Percentiles rank a stretch among this genome's conserved stretches.
phyloP scores from a whole-genome alignment of 2,113 vertebrate genomes.

The Polypterus bichir region DNA sequence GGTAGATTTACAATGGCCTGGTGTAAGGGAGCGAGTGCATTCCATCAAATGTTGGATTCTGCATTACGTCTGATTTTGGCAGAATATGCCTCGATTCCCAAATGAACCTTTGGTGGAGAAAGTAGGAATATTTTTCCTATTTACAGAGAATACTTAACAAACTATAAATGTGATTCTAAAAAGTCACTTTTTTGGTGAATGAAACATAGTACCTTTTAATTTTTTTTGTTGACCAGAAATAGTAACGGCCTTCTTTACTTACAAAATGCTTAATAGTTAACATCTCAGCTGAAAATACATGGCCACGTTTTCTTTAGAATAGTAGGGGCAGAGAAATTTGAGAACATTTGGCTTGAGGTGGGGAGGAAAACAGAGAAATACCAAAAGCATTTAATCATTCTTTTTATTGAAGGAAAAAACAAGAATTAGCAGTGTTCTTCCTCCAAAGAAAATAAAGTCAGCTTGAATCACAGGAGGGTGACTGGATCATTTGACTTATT shows the following conservation, averaged over 20 bases:
- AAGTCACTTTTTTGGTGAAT: too few relatives aligned
- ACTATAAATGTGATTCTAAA: too few relatives aligned
- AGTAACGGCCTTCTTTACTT: background rate
- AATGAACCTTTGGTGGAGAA: too few relatives aligned
- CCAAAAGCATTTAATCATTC: conserved; percentile 23
- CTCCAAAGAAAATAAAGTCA: conserved; percentile 23
- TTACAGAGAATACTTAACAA: too few relatives aligned
- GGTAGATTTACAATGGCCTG: too few relatives aligned
- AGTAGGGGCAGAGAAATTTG: background rate
- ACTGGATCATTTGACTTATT: too few relatives aligned
- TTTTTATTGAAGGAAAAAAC: conserved; percentile 17
- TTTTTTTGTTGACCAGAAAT: background rate
- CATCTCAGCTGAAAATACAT: background rate
- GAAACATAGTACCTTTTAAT: background rate
- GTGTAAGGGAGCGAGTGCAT: too few relatives aligned
- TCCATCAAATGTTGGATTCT: too few relatives aligned
- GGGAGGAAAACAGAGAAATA: conserved; percentile 10
- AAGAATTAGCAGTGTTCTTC: conserved; percentile 9
- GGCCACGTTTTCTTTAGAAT: background rate
- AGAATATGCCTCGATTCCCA: too few relatives aligned
- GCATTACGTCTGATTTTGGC: too few relatives aligned
- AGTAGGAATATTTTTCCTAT: too few relatives aligned
- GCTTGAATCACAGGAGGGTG: conserved; percentile 22
- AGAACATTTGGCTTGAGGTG: background rate
- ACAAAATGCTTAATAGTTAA: background rate